Conservation (phyloP, 1,140 invertebrate genomes). For the Eupristina koningsbergeri region DNA sequence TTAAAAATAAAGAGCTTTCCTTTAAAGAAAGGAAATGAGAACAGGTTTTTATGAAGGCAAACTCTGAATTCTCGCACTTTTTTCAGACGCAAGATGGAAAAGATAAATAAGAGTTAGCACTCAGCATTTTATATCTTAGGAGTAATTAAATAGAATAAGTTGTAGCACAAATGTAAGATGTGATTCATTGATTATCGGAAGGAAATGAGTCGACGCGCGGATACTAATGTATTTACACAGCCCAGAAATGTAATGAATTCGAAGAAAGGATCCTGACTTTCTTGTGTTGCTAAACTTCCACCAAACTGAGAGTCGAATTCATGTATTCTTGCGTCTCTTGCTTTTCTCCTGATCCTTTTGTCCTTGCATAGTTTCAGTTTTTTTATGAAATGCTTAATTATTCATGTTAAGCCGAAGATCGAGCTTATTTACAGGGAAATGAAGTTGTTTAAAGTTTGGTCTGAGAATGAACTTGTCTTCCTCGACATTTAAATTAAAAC, state of each 20-base stretch:
- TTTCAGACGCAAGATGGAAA: not conserved
- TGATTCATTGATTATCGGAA: not conserved
- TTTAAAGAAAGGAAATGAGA: not conserved
- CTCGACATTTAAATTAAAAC: not conserved
- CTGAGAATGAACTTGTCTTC: not conserved
- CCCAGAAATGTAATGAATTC: not conserved
- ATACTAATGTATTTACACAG: not conserved
- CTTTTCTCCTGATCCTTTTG: not conserved
- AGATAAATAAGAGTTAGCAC: not conserved
- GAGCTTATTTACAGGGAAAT: not conserved
- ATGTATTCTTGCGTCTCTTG: not conserved
- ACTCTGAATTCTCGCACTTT: not conserved
- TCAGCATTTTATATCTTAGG: not conserved
- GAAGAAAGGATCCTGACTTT: not conserved
- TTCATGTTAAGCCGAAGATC: conserved; percentile 14
- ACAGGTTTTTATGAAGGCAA: not conserved
- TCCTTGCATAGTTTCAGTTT: not conserved
- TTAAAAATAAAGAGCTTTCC: not conserved
- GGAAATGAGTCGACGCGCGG: not conserved
- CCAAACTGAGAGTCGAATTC: not conserved
- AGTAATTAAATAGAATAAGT: not conserved
- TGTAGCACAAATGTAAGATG: not conserved
- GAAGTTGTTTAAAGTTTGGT: conserved; percentile 2
- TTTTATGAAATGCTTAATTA: conserved; percentile 10
- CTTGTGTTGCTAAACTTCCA: not conserved